These are phyloP conservation scores for Ophthalmolycus amberensis DNA, from an alignment of 2,113 vertebrate species.

Conservation along the genomic window DNA sequence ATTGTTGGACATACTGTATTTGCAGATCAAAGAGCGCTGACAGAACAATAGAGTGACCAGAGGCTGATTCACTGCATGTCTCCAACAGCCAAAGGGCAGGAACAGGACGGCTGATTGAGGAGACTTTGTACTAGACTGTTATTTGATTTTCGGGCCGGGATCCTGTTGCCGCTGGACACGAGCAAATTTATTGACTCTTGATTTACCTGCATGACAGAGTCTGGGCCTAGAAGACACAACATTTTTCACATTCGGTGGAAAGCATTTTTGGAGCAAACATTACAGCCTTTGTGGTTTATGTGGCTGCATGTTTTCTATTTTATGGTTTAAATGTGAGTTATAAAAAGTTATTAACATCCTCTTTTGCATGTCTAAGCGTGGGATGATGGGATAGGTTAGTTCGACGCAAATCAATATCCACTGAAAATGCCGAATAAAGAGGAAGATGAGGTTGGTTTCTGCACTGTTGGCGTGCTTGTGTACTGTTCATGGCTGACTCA, in stretches of 20 bases:
- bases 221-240: neutral
- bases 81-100: conserved; percentile 49
- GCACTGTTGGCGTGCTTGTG: neutral
- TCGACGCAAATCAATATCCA: neutral
- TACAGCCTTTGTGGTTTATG: neutral
- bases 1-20: conserved; percentile 1
- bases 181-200: conserved; percentile 21
- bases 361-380: neutral
- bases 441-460: neutral
- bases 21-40: conserved; percentile 47
- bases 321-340: neutral
- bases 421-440: neutral
- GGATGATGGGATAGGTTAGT: neutral
- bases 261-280: neutral
- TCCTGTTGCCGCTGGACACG: conserved; percentile 48
- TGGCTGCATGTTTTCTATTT: neutral
- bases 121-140: conserved; percentile 72
- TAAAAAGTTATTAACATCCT: conserved; percentile 1
- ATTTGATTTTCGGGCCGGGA: conserved; percentile 64
- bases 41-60: conserved; percentile 41
- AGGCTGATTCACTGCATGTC: conserved; percentile 10
- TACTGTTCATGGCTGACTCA: conserved; percentile 20
- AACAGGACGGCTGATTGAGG: conserved; percentile 27
- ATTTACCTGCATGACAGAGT: neutral
- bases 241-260: neutral